Base-by-base conservation (phyloP, 2,797 vertebrate genomes). In the Silurus aristotelis region DNA sequence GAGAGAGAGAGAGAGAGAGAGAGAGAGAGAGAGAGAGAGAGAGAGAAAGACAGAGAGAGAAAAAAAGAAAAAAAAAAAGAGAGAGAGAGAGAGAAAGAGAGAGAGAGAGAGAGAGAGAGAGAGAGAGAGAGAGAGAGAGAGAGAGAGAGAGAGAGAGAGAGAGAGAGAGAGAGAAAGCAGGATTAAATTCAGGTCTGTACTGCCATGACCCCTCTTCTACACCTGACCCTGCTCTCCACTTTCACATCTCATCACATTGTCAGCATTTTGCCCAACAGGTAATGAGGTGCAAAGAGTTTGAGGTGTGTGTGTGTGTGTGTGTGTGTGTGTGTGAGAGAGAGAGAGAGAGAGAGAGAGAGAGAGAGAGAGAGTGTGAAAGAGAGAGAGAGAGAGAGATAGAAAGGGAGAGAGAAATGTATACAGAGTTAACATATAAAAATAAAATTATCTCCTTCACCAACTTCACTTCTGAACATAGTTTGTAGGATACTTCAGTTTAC, bases 121-220 rank as follows among this genome's bases (percentile, higher is more conserved):
- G 17, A 38, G 17, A 61, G 12, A 61, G 78, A 48, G 12, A n/a
- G 38, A 46, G 58, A n/a, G 58, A 15, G 5, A 27, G 72, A 3
- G 17, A 58, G 9, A n/a, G 20, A 43, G 31, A 64, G 58, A 46
- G 20, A 63, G 27, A 10, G 17, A 38, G 17, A 61, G 12, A 61
- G 78, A 48, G 12, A n/a, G 60, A 46, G 58, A n/a, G 25, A 22
- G 31, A 58, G 52, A 43, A 61, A 56, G 82, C 7, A 10, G 25
- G 82, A 83, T 76, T 82, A 79, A 86, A 86, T 84, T 80, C 71
- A 75, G 87, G 87, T 87, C 84, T 86, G 64, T 85, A 67, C 83
- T 75, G 70, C 64, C 83, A 86, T 85, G 83, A 88, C 83, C 87
- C 86, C 70, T 85, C 43, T 52, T 86, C 84, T 80, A 84, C 43